Evolutionary conservation across 2,888 invertebrate genomes (phyloP), one percentile per base, ranked within the genome.

Genomic region (Drosophila pullipes): DNA sequence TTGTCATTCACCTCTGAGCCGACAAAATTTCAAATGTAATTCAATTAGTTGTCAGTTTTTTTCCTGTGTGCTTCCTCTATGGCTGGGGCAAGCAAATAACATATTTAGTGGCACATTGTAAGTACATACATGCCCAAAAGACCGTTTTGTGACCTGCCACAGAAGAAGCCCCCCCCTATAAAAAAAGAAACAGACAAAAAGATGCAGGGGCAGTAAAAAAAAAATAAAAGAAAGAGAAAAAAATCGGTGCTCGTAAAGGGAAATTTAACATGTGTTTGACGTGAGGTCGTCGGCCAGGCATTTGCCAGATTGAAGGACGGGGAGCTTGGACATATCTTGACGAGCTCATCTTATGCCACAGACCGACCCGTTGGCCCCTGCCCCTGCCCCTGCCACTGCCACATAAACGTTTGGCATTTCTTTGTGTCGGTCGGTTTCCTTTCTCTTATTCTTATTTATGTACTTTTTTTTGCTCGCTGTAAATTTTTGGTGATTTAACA

Each of bases 401-500:
- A 39, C 68, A 61, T 52, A 47, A 47, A 25, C 47, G 47, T n/a
- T 60, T 52, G 4, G 11, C 16, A 65, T 53, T 30, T 59, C 39
- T 52, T 54, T 74, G 37, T 39, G 39, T 57, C 55, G 44, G 28
- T 35, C 33, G 35, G 55, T 55, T 41, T 37, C 33, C 22, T 66
- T 75, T 50, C 57, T 47, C 69, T 64, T 35, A 50, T 61, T 74
- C 64, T 66, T 78, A 62, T 80, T 78, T 80, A 75, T 71, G 60
- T 80, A 75, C 76, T 60, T 69, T 80, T 80, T 80, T 80, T 76
- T 63, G 72, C 41, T 64, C 62, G 66, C 49, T 78, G 78, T 65
- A 76, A 71, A 69, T 85, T 81, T 77, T 81, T 57, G 84, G 87
- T 89, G 86, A 86, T 89, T 86, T 86, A 79, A 78, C 79, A 82